Evolutionary conservation across 2,797 vertebrate species (phyloP).

Genomic region (Poeciliopsis turneri): DNA sequence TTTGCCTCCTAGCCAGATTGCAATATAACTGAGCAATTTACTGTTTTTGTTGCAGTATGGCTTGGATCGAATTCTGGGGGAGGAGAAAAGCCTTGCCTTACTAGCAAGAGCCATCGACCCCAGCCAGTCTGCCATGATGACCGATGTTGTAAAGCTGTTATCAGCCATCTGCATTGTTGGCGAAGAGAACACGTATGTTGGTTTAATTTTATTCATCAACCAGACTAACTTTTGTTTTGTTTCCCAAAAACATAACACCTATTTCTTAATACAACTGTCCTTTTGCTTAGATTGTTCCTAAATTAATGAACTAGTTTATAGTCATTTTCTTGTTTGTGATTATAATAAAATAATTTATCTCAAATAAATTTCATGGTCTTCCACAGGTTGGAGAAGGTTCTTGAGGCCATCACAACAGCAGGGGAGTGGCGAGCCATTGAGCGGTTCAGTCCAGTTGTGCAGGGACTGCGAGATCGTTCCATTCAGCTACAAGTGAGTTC

Average conservation of each 20-base stretch:
- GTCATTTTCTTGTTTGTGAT: not conserved
- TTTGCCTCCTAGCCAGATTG: conserved; percentile 24
- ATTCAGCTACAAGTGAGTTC: conserved; percentile 92
- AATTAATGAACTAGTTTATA: not conserved
- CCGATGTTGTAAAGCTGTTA: conserved; percentile 93
- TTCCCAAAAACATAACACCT: not conserved
- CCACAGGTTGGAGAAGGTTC: conserved; percentile 93
- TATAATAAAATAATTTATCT: not conserved
- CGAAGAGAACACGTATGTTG: conserved; percentile 95
- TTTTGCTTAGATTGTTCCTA: not conserved
- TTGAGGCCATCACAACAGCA: conserved; percentile 92
- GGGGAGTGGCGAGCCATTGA: conserved; percentile 87
- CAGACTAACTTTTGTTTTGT: not conserved
- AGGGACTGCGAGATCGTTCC: conserved; percentile 90
- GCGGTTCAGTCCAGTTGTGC: conserved; percentile 92
- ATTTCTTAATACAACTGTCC: not conserved
- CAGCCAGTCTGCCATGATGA: conserved; percentile 92
- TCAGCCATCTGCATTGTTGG: conserved; percentile 98
- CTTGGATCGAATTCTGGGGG: conserved; percentile 93
- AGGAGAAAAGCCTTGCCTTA: conserved; percentile 91
- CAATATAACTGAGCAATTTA: conserved; percentile 12
- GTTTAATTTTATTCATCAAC: conserved; percentile 11
- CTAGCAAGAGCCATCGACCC: conserved; percentile 92
- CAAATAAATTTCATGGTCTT: conserved; percentile 49
- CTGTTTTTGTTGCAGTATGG: conserved; percentile 86